These are phyloP conservation scores for Pyrrhosoma nymphula DNA, from an alignment of 2,888 invertebrate species.

Conservation along the genomic window DNA sequence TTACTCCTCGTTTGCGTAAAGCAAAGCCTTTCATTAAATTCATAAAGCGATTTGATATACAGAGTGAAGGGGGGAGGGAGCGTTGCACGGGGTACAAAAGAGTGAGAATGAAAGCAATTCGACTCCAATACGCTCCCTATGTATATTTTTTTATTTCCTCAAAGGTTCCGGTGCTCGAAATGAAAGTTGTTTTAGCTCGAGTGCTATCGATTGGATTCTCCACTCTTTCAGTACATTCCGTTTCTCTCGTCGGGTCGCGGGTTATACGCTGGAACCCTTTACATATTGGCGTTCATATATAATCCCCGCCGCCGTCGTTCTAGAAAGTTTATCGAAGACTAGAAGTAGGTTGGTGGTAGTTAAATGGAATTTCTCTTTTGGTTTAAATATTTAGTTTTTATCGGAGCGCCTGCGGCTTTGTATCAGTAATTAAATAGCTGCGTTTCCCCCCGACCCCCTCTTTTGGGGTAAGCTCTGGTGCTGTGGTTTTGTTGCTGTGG, in stretches of 20 bases:
- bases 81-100: background rate
- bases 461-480: background rate
- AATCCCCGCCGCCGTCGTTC: background rate
- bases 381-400: constrained; percentile 22
- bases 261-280: background rate
- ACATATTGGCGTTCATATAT: constrained; percentile 14
- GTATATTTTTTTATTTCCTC: background rate
- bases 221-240: background rate
- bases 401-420: constrained; percentile 12
- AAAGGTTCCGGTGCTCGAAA: constrained; percentile 14
- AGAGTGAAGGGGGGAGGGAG: background rate
- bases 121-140: background rate
- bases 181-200: constrained; percentile 22
- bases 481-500: background rate
- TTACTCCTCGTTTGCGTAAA: background rate
- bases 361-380: background rate
- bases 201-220: background rate
- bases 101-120: constrained; percentile 28
- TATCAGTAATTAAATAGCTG: constrained; percentile 39
- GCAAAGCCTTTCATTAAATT: background rate
- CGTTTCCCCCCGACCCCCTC: background rate
- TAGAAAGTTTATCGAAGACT: background rate
- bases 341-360: background rate
- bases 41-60: background rate
- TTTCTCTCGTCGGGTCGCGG: background rate